These are phyloP conservation scores for Rhinatrema bivittatum DNA, from an alignment of 2,797 vertebrate species.

Conservation along the genomic window DNA sequence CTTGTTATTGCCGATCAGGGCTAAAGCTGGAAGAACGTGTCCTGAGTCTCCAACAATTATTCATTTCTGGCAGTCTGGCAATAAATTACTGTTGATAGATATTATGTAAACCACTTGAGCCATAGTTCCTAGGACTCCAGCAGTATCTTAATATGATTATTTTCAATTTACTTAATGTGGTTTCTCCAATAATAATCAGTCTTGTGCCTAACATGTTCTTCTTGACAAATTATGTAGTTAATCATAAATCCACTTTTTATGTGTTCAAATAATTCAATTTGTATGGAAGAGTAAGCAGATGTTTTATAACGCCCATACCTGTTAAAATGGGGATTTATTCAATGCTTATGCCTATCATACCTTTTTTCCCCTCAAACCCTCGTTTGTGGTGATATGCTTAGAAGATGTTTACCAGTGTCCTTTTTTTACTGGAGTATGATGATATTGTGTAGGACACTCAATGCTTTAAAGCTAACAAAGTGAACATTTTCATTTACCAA, in stretches of 20 bases:
- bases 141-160: not conserved
- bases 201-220: not conserved
- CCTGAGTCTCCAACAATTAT: constrained; percentile 21
- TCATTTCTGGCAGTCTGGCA: constrained; percentile 4
- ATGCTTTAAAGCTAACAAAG: too few relatives aligned
- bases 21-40: constrained; percentile 3
- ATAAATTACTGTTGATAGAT: constrained; percentile 17
- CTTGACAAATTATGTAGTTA: not conserved
- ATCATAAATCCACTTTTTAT: not conserved
- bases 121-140: not conserved
- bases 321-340: too few relatives aligned
- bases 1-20: constrained; percentile 6
- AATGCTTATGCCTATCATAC: too few relatives aligned
- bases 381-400: too few relatives aligned
- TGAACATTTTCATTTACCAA: too few relatives aligned
- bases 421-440: too few relatives aligned
- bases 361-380: too few relatives aligned
- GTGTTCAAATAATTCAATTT: not conserved
- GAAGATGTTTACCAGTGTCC: too few relatives aligned
- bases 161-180: not conserved
- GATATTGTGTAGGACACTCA: too few relatives aligned
- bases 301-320: too few relatives aligned
- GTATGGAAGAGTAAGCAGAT: not conserved
- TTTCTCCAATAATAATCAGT: not conserved
- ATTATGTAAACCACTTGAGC: not conserved